A percentile compares a stretch with the other conserved stretches of the same genome.
phyloP scores from a whole-genome alignment of 1,140 invertebrate genomes.

The Ips typographus region DNA sequence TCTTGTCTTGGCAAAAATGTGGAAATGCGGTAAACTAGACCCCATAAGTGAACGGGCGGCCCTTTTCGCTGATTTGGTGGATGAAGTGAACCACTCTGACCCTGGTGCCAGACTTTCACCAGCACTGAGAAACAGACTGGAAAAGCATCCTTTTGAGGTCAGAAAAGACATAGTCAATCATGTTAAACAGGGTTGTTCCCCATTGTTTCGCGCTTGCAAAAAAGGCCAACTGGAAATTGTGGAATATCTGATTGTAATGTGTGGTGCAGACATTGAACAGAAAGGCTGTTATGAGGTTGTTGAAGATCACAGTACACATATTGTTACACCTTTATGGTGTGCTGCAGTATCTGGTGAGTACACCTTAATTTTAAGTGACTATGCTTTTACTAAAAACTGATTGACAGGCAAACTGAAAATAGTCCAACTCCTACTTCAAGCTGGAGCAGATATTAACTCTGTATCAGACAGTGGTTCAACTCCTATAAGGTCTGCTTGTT shows the following conservation, averaged over 20 bases:
- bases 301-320: conserved; percentile 65
- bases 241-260: conserved; percentile 81
- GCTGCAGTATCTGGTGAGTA: conserved; percentile 78
- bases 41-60: conserved; percentile 58
- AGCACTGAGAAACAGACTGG: conserved; percentile 62
- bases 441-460: conserved; percentile 82
- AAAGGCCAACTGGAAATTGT: conserved; percentile 84
- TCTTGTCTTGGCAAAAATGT: conserved; percentile 28
- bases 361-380: background rate
- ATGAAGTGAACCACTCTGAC: conserved; percentile 67
- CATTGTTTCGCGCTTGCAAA: conserved; percentile 84
- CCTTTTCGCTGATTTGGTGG: conserved; percentile 66
- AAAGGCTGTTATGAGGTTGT: conserved; percentile 71
- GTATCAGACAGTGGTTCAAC: conserved; percentile 88
- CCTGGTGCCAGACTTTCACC: conserved; percentile 69
- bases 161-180: conserved; percentile 66
- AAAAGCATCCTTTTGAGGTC: conserved; percentile 59
- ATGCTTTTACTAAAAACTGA: background rate
- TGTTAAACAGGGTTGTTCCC: conserved; percentile 75
- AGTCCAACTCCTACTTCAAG: conserved; percentile 73
- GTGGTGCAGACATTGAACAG: conserved; percentile 83
- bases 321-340: conserved; percentile 90
- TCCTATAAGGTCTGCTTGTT: conserved; percentile 86
- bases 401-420: conserved; percentile 62
- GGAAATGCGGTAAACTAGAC: conserved; percentile 52